Conservation (phyloP, 2,113 vertebrate species). For the Oreochromis tanganicae region DNA sequence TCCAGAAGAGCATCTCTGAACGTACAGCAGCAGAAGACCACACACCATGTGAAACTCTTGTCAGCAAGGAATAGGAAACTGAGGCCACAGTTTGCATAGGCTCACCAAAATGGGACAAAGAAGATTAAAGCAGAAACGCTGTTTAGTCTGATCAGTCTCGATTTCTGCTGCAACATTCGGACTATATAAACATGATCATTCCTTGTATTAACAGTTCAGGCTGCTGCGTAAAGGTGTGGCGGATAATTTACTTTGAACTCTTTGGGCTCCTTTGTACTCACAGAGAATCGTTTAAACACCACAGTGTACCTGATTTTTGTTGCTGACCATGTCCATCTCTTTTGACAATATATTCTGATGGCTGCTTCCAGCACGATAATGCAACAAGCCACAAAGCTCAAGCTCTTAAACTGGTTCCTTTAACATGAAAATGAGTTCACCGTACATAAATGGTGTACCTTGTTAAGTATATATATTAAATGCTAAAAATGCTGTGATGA, state of each 20-base stretch:
- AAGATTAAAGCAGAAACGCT: rapidly evolving
- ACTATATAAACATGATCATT: not conserved
- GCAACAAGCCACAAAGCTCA: not conserved
- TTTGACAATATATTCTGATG: not conserved
- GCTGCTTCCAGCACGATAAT: not conserved
- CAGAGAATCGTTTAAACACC: rapidly evolving
- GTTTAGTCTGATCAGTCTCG: not conserved
- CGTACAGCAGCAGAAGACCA: not conserved
- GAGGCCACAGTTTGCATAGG: rapidly evolving
- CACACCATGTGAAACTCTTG: not conserved
- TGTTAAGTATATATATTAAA: not conserved
- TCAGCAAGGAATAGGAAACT: not conserved
- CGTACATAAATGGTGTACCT: not conserved
- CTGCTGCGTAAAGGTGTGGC: not conserved
- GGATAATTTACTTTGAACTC: not conserved
- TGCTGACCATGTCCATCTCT: not conserved
- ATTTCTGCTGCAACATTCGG: not conserved
- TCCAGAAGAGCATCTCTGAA: not conserved
- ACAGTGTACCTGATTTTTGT: not conserved
- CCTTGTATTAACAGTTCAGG: not conserved
- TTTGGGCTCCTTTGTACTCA: not conserved
- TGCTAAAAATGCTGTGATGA: not conserved
- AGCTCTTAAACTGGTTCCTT: not conserved
- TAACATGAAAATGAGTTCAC: not conserved
- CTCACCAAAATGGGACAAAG: not conserved